phyloP scores from a whole-genome alignment of 1,140 invertebrate species.

The Trichonephila clavipes region DNA sequence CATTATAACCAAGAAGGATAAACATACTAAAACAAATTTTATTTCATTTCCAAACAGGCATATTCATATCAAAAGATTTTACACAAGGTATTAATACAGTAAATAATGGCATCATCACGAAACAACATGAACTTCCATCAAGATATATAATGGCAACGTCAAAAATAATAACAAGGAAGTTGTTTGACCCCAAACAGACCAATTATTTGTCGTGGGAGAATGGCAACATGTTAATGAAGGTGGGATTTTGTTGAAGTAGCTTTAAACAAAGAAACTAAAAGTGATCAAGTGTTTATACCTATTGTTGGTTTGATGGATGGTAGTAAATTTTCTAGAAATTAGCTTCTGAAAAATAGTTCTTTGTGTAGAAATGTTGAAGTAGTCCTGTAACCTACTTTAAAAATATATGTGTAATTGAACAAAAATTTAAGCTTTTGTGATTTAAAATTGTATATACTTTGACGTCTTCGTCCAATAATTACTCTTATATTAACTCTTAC shows the following conservation, averaged over 20 bases:
- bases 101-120: slow-evolving; percentile 41
- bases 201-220: slow-evolving; percentile 67
- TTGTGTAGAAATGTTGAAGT: neutral
- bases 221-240: slow-evolving; percentile 56
- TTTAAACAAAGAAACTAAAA: slow-evolving; percentile 58
- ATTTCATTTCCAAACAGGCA: neutral
- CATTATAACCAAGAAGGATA: neutral
- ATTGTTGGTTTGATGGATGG: slow-evolving; percentile 17
- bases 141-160: neutral
- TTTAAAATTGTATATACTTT: too few relatives aligned
- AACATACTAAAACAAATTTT: neutral
- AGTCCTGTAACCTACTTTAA: neutral
- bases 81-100: slow-evolving; percentile 36
- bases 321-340: neutral
- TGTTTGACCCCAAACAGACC: neutral
- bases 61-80: slow-evolving; percentile 11
- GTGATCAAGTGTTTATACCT: neutral
- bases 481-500: too few relatives aligned
- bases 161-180: slow-evolving; percentile 61
- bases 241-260: slow-evolving; percentile 13
- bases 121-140: slow-evolving; percentile 8
- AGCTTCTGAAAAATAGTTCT: neutral
- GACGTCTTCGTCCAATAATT: too few relatives aligned
- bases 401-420: neutral
- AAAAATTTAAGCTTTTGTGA: neutral